Conservation (phyloP, 2,888 invertebrate species). For the Spisula solida region DNA sequence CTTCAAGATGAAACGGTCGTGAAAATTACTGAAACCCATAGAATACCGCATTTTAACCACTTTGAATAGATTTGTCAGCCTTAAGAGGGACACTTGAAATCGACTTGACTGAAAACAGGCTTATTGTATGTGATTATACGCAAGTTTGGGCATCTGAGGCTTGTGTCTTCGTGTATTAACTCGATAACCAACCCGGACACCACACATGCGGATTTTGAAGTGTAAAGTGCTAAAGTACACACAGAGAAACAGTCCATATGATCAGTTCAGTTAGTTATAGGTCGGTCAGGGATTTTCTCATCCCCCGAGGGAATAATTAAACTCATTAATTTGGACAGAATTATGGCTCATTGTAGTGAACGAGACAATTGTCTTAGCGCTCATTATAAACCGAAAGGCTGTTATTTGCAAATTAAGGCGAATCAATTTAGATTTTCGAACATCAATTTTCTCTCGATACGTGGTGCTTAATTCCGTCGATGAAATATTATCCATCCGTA, state of each 20-base stretch:
- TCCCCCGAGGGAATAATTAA: constrained; percentile 53
- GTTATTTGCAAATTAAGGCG: constrained; percentile 68
- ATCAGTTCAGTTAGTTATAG: neutral
- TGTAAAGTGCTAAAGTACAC: neutral
- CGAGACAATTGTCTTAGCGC: constrained; percentile 61
- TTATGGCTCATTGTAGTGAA: constrained; percentile 46
- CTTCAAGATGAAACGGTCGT: constrained; percentile 35
- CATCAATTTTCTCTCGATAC: constrained; percentile 38
- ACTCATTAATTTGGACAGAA: constrained; percentile 39
- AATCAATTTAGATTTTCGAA: constrained; percentile 46
- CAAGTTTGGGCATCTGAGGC: constrained; percentile 29
- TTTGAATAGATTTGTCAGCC: constrained; percentile 58
- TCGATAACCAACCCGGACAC: neutral
- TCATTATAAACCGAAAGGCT: constrained; percentile 50
- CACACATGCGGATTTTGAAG: neutral
- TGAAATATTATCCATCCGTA: constrained; percentile 64
- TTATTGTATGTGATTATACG: constrained; percentile 61
- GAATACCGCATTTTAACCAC: constrained; percentile 35
- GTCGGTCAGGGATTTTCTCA: constrained; percentile 1
- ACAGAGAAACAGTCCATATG: neutral
- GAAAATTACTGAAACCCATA: constrained; percentile 45
- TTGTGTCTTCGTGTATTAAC: neutral
- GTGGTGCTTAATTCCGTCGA: constrained; percentile 52
- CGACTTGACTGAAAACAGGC: constrained; percentile 49
- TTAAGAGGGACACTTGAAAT: constrained; percentile 53